These are phyloP conservation scores for Sarcophaga carnaria DNA, from an alignment of 2,888 invertebrate species.

Conservation along the genomic window DNA sequence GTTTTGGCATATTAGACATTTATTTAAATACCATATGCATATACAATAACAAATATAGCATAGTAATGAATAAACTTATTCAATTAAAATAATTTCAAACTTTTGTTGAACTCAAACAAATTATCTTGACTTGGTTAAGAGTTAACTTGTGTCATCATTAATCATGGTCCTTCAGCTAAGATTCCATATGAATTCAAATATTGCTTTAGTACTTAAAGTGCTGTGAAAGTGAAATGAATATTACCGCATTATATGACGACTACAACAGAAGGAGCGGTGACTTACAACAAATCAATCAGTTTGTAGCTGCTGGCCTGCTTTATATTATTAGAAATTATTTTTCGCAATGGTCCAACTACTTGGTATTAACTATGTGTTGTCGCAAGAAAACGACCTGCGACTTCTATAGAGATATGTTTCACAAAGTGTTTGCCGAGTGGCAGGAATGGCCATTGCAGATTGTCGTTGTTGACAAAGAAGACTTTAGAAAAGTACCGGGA, in stretches of 20 bases:
- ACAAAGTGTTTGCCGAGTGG: slow-evolving; percentile 72
- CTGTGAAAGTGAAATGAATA: slow-evolving; percentile 71
- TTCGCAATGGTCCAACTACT: slow-evolving; percentile 71
- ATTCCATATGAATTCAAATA: not conserved
- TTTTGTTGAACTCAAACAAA: slow-evolving; percentile 34
- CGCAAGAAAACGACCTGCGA: slow-evolving; percentile 71
- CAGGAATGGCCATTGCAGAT: slow-evolving; percentile 72
- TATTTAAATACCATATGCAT: not conserved
- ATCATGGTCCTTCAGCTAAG: slow-evolving; percentile 12
- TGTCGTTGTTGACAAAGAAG: slow-evolving; percentile 67
- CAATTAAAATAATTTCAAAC: not conserved
- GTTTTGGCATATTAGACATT: not conserved
- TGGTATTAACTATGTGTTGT: slow-evolving; percentile 74
- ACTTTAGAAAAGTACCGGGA: slow-evolving; percentile 12
- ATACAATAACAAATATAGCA: not conserved
- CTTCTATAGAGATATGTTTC: slow-evolving; percentile 75
- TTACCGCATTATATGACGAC: slow-evolving; percentile 70
- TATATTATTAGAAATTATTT: slow-evolving; percentile 74
- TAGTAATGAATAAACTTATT: not conserved
- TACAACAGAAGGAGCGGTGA: slow-evolving; percentile 72
- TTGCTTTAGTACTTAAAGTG: not conserved
- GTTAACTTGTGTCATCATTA: slow-evolving; percentile 18
- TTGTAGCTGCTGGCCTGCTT: slow-evolving; percentile 73
- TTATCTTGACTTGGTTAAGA: slow-evolving; percentile 1
- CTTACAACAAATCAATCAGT: slow-evolving; percentile 71